A percentile compares a stretch with the other conserved stretches of the same genome.
Evolutionary conservation across 2,113 vertebrate species (phyloP).

Genomic region (Semnornis frantzii): DNA sequence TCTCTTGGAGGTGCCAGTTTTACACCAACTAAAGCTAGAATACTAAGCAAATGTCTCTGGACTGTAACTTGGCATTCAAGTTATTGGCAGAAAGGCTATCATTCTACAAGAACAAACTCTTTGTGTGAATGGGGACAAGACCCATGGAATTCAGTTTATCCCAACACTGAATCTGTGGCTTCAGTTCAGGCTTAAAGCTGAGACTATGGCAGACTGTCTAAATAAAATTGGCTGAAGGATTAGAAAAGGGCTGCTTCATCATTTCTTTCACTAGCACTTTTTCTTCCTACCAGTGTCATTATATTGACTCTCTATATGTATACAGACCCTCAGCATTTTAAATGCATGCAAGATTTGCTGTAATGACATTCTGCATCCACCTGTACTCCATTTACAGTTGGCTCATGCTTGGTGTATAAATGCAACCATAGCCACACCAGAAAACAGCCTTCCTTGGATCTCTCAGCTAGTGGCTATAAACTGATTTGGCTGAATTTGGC

Average conservation of each 20-base stretch:
- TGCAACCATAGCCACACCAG: background rate
- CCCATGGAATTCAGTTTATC: conserved; percentile 2
- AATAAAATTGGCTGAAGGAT: conserved; percentile 11
- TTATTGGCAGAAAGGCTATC: accelerated
- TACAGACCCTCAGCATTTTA: background rate
- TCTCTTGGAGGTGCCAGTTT: background rate
- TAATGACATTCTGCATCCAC: background rate
- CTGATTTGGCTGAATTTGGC: background rate
- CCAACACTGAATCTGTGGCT: background rate
- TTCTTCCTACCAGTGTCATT: background rate
- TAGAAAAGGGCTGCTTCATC: background rate
- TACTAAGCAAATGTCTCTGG: background rate
- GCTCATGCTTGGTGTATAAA: background rate
- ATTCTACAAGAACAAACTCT: background rate
- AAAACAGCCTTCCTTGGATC: background rate
- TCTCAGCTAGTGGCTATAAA: background rate
- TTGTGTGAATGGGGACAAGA: background rate
- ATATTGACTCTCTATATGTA: background rate
- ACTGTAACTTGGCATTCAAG: background rate
- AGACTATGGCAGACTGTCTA: background rate
- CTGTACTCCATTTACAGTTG: background rate
- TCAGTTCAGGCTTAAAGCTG: conserved; percentile 12
- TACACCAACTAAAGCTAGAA: background rate
- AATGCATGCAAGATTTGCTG: background rate
- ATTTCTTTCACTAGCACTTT: background rate